These are phyloP conservation scores for Cheumatopsyche charites DNA, from an alignment of 1,140 invertebrate genomes.

Conservation along the genomic window DNA sequence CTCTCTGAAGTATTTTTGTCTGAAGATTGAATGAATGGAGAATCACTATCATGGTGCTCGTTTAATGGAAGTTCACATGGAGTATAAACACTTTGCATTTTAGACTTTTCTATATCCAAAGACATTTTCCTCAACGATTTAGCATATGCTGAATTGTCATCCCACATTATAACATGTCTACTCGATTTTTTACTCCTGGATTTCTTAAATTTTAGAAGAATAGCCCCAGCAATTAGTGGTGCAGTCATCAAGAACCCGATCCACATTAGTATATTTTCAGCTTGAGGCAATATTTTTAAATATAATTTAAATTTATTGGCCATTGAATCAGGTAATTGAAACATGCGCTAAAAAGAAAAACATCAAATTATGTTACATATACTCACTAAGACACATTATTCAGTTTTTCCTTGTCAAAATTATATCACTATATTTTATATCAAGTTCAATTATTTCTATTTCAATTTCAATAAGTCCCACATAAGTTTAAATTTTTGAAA, in stretches of 20 bases:
- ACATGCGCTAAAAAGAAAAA: conserved; percentile 68
- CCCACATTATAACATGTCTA: conserved; percentile 19
- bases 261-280: conserved; percentile 66
- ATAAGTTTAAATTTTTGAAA: no score
- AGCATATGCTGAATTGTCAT: conserved; percentile 32
- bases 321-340: conserved; percentile 66
- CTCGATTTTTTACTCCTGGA: not conserved
- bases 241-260: conserved; percentile 63
- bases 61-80: conserved; percentile 56
- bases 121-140: conserved; percentile 37
- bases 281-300: conserved; percentile 69
- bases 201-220: conserved; percentile 40
- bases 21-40: conserved; percentile 34
- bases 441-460: no score
- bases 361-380: no score
- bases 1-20: conserved; percentile 29
- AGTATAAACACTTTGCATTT: conserved; percentile 51
- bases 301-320: conserved; percentile 73
- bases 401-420: no score
- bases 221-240: conserved; percentile 58
- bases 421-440: no score
- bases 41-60: conserved; percentile 39
- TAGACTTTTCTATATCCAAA: conserved; percentile 36
- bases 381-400: no score
- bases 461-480: not conserved